Evolutionary conservation across 2,888 invertebrate genomes (phyloP), one percentile per base, ranked within the genome.

Genomic region (Erebia ligea): DNA sequence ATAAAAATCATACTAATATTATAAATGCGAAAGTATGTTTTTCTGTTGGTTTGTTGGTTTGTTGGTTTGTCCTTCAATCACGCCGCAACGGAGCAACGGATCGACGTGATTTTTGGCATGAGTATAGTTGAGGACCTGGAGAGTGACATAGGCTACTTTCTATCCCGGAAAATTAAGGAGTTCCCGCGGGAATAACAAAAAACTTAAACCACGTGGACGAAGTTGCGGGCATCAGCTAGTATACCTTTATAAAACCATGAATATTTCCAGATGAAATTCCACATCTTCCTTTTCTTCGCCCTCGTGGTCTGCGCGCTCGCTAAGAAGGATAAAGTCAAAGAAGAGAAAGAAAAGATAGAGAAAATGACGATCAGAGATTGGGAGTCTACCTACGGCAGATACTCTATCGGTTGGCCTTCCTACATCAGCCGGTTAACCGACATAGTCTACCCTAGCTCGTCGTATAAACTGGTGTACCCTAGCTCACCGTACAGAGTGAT

Each of bases 191-290:
- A n/a, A n/a, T n/a, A n/a, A n/a, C n/a, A n/a, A n/a, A n/a, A n/a
- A n/a, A n/a, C n/a, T n/a, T n/a, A n/a, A n/a, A n/a, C n/a, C n/a
- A n/a, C n/a, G n/a, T n/a, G n/a, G n/a, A n/a, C n/a, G n/a, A n/a
- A n/a, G n/a, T n/a, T n/a, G n/a, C n/a, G n/a, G n/a, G n/a, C n/a
- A n/a, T n/a, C n/a, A n/a, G n/a, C n/a, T n/a, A n/a, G n/a, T n/a
- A 6, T 3, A 25, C 25, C 2, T 9, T 1, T 52, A 17, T 40
- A 34, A 57, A 25, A 25, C 34, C 4, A 6, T 15, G 11, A 15
- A 34, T 34, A 15, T 63, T 65, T 65, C 11, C 54, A 65, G 65
- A 65, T 65, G 65, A 65, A 65, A 34, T 5, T 65, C 54, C 52
- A 54, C 42, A 19, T 65, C 17, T 6, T 65, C n/a, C 11, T 65